Percentiles rank a stretch among this genome's conserved stretches.
Conservation (phyloP, 2,113 vertebrate species). For the Triplophysa tibetana region DNA sequence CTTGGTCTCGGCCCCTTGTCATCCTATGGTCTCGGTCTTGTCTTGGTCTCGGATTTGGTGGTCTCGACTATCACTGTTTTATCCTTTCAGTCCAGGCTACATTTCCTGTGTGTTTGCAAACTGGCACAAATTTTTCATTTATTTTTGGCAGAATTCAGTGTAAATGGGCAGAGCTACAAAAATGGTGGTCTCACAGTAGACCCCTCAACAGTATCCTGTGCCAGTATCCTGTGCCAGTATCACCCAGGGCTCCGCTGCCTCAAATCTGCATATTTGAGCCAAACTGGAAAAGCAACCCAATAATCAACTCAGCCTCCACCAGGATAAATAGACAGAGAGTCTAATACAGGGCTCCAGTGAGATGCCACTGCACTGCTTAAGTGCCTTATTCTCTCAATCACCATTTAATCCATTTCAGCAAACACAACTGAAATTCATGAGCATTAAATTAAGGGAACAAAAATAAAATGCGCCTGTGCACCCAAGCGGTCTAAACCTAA, state of each 20-base stretch:
- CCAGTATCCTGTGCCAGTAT: too few species aligned
- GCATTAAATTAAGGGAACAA: constrained; percentile 21
- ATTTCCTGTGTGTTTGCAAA: not conserved
- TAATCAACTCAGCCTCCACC: constrained; percentile 5
- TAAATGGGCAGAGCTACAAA: constrained; percentile 17
- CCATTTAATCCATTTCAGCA: constrained; percentile 23
- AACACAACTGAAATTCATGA: constrained; percentile 26
- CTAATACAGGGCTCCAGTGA: constrained; percentile 3
- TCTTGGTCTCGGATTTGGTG: too few species aligned
- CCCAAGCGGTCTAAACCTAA: not conserved
- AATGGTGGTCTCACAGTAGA: constrained; percentile 26
- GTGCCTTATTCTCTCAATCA: constrained; percentile 20
- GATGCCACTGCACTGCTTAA: not conserved
- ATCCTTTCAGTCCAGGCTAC: not conserved
- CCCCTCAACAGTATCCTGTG: too few species aligned
- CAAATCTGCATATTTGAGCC: constrained; percentile 25
- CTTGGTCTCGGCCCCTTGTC: too few species aligned
- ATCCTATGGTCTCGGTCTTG: too few species aligned
- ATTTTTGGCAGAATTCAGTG: not conserved
- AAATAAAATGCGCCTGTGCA: not conserved
- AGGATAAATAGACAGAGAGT: constrained; percentile 25
- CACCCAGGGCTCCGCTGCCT: constrained; percentile 1
- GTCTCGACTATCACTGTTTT: not conserved
- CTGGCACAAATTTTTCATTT: constrained; percentile 14
- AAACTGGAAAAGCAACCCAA: constrained; percentile 16